Evolutionary conservation across 2,888 invertebrate genomes (phyloP).

Genomic region (Conistra vaccinii): DNA sequence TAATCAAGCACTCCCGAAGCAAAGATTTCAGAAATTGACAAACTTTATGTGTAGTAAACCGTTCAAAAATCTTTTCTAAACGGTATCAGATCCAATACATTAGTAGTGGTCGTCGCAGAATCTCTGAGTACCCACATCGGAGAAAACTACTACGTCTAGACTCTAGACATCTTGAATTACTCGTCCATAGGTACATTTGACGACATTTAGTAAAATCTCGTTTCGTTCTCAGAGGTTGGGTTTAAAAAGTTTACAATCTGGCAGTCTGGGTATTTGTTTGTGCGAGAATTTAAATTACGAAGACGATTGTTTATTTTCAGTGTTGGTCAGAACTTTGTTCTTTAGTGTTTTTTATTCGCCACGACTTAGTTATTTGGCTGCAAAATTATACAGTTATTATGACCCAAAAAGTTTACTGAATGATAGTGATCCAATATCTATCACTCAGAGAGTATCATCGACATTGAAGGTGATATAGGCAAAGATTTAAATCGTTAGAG

Average conservation of each 20-base stretch:
- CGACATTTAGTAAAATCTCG: constrained; percentile 20
- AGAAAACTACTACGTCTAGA: constrained; percentile 48
- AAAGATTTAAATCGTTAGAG: background rate
- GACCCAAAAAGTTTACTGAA: background rate
- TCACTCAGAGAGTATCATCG: background rate
- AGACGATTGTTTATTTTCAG: constrained; percentile 1
- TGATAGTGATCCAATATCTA: background rate
- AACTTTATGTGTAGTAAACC: constrained; percentile 1
- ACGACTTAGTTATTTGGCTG: background rate
- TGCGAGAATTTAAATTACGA: constrained; percentile 31
- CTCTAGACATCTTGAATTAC: constrained; percentile 53
- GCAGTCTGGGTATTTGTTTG: constrained; percentile 15
- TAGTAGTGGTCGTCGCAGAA: constrained; percentile 32
- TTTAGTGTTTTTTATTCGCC: background rate
- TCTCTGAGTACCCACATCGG: constrained; percentile 28
- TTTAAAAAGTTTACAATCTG: constrained; percentile 27
- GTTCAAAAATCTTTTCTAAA: constrained; percentile 25
- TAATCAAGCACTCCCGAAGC: background rate
- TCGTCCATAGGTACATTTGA: constrained; percentile 29
- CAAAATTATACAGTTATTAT: background rate
- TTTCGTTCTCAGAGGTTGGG: constrained; percentile 19
- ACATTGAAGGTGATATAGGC: background rate
- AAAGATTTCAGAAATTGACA: background rate
- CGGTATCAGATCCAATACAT: constrained; percentile 36
- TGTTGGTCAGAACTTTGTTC: background rate